A percentile compares a stretch with the other conserved stretches of the same genome.
These are phyloP conservation scores for Meloidogyne floridensis DNA, from an alignment of 1,140 invertebrate genomes.

Conservation along the genomic window DNA sequence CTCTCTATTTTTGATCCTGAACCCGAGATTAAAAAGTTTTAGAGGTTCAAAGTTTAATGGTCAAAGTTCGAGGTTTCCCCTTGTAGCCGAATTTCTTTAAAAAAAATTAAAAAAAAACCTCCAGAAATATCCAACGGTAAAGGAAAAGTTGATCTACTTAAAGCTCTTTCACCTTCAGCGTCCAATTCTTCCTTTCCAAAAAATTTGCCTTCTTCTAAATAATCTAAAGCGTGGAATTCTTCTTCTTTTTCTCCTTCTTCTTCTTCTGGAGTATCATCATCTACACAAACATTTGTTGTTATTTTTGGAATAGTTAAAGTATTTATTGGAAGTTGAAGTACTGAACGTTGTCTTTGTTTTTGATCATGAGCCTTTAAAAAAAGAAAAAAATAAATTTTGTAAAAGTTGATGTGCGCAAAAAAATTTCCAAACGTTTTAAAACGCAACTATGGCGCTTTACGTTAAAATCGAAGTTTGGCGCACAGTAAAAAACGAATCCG, in stretches of 20 bases:
- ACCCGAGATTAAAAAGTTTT: too few relatives aligned
- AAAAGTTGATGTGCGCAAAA: too few relatives aligned
- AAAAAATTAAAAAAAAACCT: background rate
- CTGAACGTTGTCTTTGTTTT: background rate
- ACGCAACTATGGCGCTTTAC: too few relatives aligned
- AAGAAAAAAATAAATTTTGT: background rate
- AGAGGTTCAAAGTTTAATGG: too few relatives aligned
- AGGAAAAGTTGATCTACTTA: background rate
- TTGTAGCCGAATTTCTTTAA: too few relatives aligned
- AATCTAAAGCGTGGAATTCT: conserved; percentile 8
- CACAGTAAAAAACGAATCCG: too few relatives aligned
- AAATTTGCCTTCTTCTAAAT: conserved; percentile 39
- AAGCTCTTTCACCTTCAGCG: conserved; percentile 5
- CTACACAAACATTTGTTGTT: background rate
- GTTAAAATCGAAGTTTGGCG: too few relatives aligned
- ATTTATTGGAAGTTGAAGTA: background rate
- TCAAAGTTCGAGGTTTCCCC: too few relatives aligned
- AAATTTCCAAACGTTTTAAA: too few relatives aligned
- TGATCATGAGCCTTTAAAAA: background rate
- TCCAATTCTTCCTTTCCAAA: conserved; percentile 32
- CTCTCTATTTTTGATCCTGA: too few relatives aligned
- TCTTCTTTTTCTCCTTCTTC: background rate
- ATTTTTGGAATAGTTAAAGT: background rate
- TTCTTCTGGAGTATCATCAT: too few relatives aligned
- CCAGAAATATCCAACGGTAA: background rate